Evolutionary conservation across 2,888 invertebrate genomes (phyloP).

Genomic region (Lissocephala sabroskyi): DNA sequence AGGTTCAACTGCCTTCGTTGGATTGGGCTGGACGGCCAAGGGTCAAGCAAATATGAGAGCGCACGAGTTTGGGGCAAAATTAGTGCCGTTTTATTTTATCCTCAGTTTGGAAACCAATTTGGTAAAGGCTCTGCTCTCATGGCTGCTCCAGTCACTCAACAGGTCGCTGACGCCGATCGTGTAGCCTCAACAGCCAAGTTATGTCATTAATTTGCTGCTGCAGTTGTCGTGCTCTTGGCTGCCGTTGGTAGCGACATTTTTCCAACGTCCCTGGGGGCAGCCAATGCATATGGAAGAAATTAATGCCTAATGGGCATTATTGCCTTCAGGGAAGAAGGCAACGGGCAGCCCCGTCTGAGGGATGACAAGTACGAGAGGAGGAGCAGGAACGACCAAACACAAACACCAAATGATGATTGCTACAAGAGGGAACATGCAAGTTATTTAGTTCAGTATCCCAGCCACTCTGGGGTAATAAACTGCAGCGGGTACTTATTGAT

Average conservation of each 20-base stretch:
- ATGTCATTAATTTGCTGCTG: conserved; percentile 53
- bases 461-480: conserved; percentile 43
- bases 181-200: conserved; percentile 46
- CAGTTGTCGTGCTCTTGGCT: conserved; percentile 40
- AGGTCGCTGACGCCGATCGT: conserved; percentile 26
- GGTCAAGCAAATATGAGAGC: conserved; percentile 56
- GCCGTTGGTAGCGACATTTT: conserved; percentile 47
- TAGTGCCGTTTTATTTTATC: conserved; percentile 31
- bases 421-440: conserved; percentile 35
- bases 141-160: conserved; percentile 24
- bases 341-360: too few species aligned
- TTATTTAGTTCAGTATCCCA: conserved; percentile 49
- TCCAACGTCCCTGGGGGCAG: conserved; percentile 25
- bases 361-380: too few species aligned
- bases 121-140: not conserved
- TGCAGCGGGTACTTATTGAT: conserved; percentile 53
- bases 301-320: conserved; percentile 42
- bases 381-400: conserved; percentile 1
- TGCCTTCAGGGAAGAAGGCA: too few species aligned
- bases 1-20: conserved; percentile 24
- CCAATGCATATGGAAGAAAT: conserved; percentile 59
- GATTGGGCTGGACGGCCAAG: conserved; percentile 18
- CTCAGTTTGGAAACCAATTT: conserved; percentile 1
- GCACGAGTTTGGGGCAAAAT: conserved; percentile 49
- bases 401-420: conserved; percentile 46